Evolutionary conservation across 1,140 invertebrate species (phyloP), one percentile per base, ranked within the genome.

Genomic region (Drosophila baimaii): DNA sequence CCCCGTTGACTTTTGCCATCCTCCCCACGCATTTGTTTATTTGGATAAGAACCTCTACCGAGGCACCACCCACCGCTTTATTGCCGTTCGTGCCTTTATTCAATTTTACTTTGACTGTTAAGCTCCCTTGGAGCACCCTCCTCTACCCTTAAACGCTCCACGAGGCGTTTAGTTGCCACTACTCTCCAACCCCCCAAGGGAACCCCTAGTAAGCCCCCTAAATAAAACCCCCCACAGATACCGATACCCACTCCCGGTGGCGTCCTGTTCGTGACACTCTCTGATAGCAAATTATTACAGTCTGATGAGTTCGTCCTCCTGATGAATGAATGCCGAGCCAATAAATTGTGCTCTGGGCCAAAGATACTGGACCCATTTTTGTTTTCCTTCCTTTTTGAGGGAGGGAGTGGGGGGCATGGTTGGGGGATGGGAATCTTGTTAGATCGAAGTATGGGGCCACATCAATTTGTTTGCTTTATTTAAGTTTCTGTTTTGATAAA

Each of bases 261-360:
- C 35, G 54, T 54, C 46, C 64, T 66, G 75, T 72, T 82, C 75
- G 79, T 88, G 82, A 86, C 75, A 81, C 81, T 84, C 69, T 81
- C 69, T 81, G 77, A 89, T 89, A 89, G 85, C 80, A 78, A 89
- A 89, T 89, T 89, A 89, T 89, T 89, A 89, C 84, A 89, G 84
- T 89, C 84, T 89, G 84, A 88, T 88, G 84, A 89, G 80, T 81
- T 81, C 62, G 72, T 78, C 73, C 77, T 80, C 77, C 84, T 84
- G 84, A 89, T 89, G 84, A 81, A 89, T 89, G 84, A 81, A 89
- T 89, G 74, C 79, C 63, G 52, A 46, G 63, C 85, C 81, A 89
- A 89, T 89, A 89, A 90, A 89, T 89, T 89, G 56, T 69, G 84
- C 85, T 78, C 61, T 64, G 70, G 84, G 77, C 80, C 52, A 63